Base-by-base conservation (phyloP, 2,797 vertebrate genomes). In the Alosa sapidissima region DNA sequence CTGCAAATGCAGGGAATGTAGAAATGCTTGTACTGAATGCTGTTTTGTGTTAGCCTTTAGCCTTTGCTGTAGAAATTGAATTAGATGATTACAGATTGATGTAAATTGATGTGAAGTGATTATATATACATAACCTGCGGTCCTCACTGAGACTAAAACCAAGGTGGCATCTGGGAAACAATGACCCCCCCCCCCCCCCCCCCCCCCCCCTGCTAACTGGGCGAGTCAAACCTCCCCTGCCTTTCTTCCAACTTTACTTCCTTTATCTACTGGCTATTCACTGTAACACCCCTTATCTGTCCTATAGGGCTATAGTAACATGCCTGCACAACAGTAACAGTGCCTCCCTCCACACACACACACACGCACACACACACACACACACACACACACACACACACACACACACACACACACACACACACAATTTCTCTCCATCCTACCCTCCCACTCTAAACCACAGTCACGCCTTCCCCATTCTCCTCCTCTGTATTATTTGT, bases 91-190 rank as follows among this genome's bases (percentile, higher is more conserved):
- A 21, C 41, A 78, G 72, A 78, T 45, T 78, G 24, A 47, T 78
- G 68, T 78, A 78, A 36, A 78, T 45, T 21, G 11, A 82, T 90
- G 89, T 91, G 87, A 86, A 89, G 87, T 90, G 10, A 36, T 68
- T 68, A 14, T 65, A 24, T 55, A 55, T 54, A 19, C 9, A 52
- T 88, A 86, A 83, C 86, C 88, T 91, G 91, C 83, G 81, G 90
- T 91, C 89, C 85, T 92, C 89, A 89, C 87, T 88, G 89, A 89
- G 90, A 88, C 91, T 94, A 91, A 94, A 95, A 94, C 93, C 92
- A 92, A 92, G 90, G 90, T 93, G 94, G 94, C 93, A 84, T 85
- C 85, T 87, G 45, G 72, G 72, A 84, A 87, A 68, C 54, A 81
- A 86, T 45, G 68, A 87, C 13, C 0, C 5, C 72, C 36, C 36